Evolutionary conservation across 1,140 invertebrate species (phyloP).

Genomic region (Magallana angulata): DNA sequence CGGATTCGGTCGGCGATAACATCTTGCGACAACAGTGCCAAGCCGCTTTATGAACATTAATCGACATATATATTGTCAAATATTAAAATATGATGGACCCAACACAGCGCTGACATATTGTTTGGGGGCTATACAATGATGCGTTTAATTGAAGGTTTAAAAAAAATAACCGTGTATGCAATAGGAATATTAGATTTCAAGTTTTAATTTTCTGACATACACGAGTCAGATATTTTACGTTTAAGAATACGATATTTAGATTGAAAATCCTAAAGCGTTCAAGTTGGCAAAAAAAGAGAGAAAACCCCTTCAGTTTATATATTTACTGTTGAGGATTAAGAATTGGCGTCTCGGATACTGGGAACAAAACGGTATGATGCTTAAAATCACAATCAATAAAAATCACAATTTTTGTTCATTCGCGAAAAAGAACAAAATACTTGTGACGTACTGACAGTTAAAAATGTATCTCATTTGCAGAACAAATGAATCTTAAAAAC

Average conservation of each 20-base stretch:
- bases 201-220: neutral
- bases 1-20: conserved; percentile 10
- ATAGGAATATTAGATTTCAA: conserved; percentile 17
- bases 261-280: neutral
- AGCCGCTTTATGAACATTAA: conserved; percentile 30
- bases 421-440: conserved; percentile 9
- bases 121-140: neutral
- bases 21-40: conserved; percentile 36
- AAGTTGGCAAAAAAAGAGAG: neutral
- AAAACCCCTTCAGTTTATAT: neutral
- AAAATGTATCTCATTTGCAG: conserved; percentile 35
- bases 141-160: conserved; percentile 1
- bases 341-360: conserved; percentile 13
- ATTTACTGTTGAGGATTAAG: conserved; percentile 3
- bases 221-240: neutral
- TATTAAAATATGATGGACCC: conserved; percentile 36
- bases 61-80: conserved; percentile 31
- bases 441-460: conserved; percentile 35
- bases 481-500: conserved; percentile 38
- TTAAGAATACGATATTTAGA: neutral
- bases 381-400: conserved; percentile 29
- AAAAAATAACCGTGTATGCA: neutral
- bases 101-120: conserved; percentile 12
- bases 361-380: conserved; percentile 25
- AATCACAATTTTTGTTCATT: conserved; percentile 33